Evolutionary conservation across 2,888 invertebrate genomes (phyloP), one percentile per base, ranked within the genome.

Genomic region (Eugnorisma glareosa): DNA sequence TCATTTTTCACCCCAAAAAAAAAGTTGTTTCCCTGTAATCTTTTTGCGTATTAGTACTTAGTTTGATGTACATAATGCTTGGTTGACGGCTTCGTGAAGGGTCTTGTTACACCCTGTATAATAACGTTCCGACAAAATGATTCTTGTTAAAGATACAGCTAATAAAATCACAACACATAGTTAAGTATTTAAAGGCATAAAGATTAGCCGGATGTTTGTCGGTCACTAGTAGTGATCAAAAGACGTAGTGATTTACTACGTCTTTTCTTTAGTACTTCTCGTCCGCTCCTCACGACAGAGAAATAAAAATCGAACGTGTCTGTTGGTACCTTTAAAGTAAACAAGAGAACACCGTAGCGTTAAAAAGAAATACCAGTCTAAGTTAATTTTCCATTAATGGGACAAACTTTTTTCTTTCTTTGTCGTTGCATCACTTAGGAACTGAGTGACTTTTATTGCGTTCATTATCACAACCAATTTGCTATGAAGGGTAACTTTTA

Each of bases 381-480:
- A 54, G 64, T 66, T 37, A 24, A 43, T 37, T 68, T 15, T 2
- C 48, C 7, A 43, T 18, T 69, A 66, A 69, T 59, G 79, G 43
- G 11, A 64, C 28, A 24, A 69, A 57, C 45, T 51, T 59, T 67
- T 59, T 78, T 79, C 8, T 43, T 57, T 68, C 48, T 66, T 43
- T 51, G 48, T 64, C n/a, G 8, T 57, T 64, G 51, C 61, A 57
- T 68, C 63, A 37, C 48, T 79, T 66, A 70, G 28, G 31, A 28
- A 28, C 51, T 51, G 35, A 31, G 35, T n/a, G 21, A 37, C n/a
- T 80, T 73, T 75, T 21, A 59, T 61, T 43, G 35, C 15, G 8
- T 79, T 61, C 54, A 63, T 74, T 79, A 68, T n/a, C 18, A 48
- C 21, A 67, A 69, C 21, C 24, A 48, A 35, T 61, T 67, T 43